Percentiles rank a stretch among this genome's conserved stretches.
phyloP scores from a whole-genome alignment of 1,140 invertebrate species.

The Probaryconus sp. region DNA sequence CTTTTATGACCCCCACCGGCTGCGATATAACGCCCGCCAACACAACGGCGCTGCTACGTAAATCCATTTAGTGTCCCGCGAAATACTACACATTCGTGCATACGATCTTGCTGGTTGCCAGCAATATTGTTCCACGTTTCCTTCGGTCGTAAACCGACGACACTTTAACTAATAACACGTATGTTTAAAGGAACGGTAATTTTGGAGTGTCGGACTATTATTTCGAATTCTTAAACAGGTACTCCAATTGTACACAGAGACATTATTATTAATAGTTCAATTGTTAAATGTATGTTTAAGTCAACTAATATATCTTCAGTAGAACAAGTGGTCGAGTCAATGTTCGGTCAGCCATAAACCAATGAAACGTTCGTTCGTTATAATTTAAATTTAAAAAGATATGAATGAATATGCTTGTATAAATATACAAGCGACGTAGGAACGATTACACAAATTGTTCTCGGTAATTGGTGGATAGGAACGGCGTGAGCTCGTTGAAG shows the following conservation, averaged over 20 bases:
- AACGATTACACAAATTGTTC: conserved; percentile 21
- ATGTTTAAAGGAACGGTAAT: background rate
- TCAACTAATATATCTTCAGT: no score
- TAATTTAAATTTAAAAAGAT: background rate
- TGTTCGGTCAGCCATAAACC: no score
- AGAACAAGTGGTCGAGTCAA: no score
- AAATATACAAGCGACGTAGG: background rate
- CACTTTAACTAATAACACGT: background rate
- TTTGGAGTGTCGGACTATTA: no score
- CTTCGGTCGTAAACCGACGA: conserved; percentile 2
- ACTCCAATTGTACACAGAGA: no score
- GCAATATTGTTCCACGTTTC: conserved; percentile 15
- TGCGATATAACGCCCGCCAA: conserved; percentile 28
- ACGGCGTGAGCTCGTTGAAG: conserved; percentile 26
- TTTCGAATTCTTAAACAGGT: no score
- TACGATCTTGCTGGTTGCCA: conserved; percentile 22
- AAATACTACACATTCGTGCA: conserved; percentile 22
- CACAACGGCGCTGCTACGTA: background rate
- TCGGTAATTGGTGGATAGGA: conserved; percentile 23
- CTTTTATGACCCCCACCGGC: conserved; percentile 36
- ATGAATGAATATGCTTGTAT: conserved; percentile 4
- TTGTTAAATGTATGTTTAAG: no score
- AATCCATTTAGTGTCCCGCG: conserved; percentile 31
- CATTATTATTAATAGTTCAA: no score
- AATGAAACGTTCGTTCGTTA: no score